Base-by-base conservation (phyloP, 2,113 vertebrate species). In the Phasianus colchicus region DNA sequence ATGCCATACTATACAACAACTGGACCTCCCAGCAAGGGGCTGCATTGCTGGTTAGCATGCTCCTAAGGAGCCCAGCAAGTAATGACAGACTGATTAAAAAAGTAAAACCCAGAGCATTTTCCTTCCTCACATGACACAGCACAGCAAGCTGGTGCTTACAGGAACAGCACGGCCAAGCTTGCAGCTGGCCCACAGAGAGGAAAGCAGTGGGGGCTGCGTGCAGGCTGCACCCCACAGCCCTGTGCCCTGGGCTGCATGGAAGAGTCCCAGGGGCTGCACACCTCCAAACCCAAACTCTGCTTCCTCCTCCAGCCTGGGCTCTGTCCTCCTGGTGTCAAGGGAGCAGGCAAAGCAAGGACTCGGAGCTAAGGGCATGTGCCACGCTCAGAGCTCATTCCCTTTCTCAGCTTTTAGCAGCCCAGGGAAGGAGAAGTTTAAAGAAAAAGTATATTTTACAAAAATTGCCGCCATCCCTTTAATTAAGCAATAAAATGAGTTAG, bases 401-500 rank as follows among this genome's bases (percentile, higher is more conserved):
- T 71, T 20, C 64, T 2, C 27, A 36, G 42, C 38, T 54, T 85
- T 78, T 55, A 78, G 61, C 16, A 73, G 63, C 21, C 2, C 13
- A 20, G 74, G 55, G 48, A 82, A 86, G 73, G 64, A 36, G 47
- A 88, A 36, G 30, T 8, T 8, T 29, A 80, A 58, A 78, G 61
- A 36, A 86, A 76, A 67, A 74, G 7, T 72, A 43, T 77, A 73
- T 48, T 82, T 81, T 61, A 77, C 81, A 61, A 75, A 65, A 89
- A 32, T 40, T 79, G 52, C 50, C 82, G 91, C 70, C 50, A 54
- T 92, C 86, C 42, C 65, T 93, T 89, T 95, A 95, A 94, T 93
- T 95, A 91, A 75, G 42, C 0, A 0, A 88, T 94, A 87, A 94
- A 89, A 94, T 2, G 42, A 96, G 85, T 55, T 38, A 58, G 85